A percentile compares a stretch with the other conserved stretches of the same genome.
These are phyloP conservation scores for Cladorhizidae sp. DNA, from an alignment of 37 sponge, comb jelly and placozoan species.

Conservation along the genomic window DNA sequence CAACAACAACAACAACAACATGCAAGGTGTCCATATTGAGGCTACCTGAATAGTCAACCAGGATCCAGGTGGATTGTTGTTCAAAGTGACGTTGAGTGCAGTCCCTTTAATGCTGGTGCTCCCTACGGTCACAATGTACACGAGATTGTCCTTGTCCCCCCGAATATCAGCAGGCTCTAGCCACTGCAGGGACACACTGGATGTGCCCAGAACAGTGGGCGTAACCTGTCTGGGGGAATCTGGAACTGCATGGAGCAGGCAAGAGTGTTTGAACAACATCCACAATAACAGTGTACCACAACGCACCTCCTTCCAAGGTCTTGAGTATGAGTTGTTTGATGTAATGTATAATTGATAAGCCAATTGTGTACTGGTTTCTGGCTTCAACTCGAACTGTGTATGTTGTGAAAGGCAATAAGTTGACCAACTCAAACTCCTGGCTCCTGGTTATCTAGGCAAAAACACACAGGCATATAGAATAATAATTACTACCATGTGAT, in stretches of 20 bases:
- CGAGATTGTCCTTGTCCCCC: not conserved
- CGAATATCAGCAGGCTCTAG: not conserved
- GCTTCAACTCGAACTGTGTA: not conserved
- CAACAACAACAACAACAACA: too few species aligned
- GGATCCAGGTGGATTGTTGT: too few species aligned
- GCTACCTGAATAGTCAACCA: too few species aligned
- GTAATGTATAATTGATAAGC: not conserved
- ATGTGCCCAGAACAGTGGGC: not conserved
- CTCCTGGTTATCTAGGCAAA: too few species aligned
- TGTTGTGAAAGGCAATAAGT: not conserved
- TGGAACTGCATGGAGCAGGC: too few species aligned
- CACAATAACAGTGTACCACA: not conserved
- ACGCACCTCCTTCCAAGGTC: conserved; percentile 12
- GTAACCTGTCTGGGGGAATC: not conserved
- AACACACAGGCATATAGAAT: too few species aligned
- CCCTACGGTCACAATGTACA: too few species aligned
- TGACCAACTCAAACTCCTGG: not conserved
- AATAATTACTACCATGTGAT: too few species aligned
- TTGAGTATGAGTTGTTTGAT: not conserved
- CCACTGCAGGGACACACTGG: not conserved
- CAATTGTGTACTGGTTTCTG: not conserved
- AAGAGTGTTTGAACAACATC: not conserved
- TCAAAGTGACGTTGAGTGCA: too few species aligned
- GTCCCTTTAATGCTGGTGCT: not conserved
- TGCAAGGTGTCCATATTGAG: too few species aligned